Base-by-base conservation (phyloP, 1,140 invertebrate species). In the Chionoecetes opilio region DNA sequence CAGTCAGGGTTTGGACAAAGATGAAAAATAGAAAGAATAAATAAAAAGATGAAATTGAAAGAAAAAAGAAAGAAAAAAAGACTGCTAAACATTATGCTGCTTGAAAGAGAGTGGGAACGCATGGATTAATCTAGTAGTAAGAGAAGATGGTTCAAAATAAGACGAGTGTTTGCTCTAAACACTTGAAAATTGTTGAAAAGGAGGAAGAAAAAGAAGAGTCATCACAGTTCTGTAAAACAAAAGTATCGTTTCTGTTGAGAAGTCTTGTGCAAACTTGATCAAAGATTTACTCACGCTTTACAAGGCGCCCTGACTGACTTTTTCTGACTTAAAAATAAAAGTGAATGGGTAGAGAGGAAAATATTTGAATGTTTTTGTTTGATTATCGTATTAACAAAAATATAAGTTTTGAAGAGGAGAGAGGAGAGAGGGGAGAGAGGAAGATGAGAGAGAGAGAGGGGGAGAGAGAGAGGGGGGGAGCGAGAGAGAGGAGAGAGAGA, bases 181-280 rank as follows among this genome's bases (percentile, higher is more conserved):
- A n/a, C 63, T n/a, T n/a, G 63, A 75, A 75, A 8, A n/a, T n/a
- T 75, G 11, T n/a, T 2, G 63, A 26, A 26, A n/a, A 26, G n/a
- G 8, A n/a, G 21, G n/a, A 75, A 75, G 53, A 8, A n/a, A n/a
- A n/a, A 0, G n/a, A 75, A 75, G n/a, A 75, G 0, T 75, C 17
- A 63, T 63, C 63, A 26, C 8, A n/a, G 63, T 21, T n/a, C 63
- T 17, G 63, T 26, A 75, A 75, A n/a, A n/a, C n/a, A n/a, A 41
- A 75, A 75, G 63, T 75, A 75, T 75, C 63, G 63, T 17, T 75
- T 75, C 63, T n/a, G 63, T 26, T 75, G 21, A 75, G 63, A 75
- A 75, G 63, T 75, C 63, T n/a, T n/a, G 63, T 75, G 63, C 21
- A 75, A 75, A 75, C 63, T 75, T 75, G 26, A 75, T 75, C n/a